A percentile compares a stretch with the other conserved stretches of the same genome.
These are phyloP conservation scores for Microtus montanus DNA, from an alignment of 2,113 vertebrate genomes.

Conservation along the genomic window DNA sequence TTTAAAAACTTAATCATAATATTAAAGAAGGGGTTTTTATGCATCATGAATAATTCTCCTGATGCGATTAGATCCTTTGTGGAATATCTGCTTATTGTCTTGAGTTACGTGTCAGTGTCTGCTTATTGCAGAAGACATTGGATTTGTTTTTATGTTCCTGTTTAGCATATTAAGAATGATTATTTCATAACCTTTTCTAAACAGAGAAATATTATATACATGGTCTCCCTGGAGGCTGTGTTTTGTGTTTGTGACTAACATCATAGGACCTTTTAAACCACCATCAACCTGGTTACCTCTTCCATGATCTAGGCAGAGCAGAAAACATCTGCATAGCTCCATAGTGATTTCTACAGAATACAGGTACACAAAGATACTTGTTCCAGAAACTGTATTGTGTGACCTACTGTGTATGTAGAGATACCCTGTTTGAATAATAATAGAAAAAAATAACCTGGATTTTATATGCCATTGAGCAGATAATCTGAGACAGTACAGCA, in stretches of 20 bases:
- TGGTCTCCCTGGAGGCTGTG: not conserved
- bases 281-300: not conserved
- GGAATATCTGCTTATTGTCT: not conserved
- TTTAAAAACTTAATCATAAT: constrained; percentile 15
- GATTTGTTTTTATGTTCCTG: not conserved
- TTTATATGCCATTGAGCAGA: not conserved
- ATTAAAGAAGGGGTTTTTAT: not conserved
- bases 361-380: not conserved
- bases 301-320: not conserved
- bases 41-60: not conserved
- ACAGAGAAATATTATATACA: not conserved
- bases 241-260: not conserved
- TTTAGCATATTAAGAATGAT: not conserved
- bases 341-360: constrained; percentile 31
- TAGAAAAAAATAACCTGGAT: constrained; percentile 1
- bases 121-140: not conserved
- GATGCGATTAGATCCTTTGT: not conserved
- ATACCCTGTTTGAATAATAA: not conserved
- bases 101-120: not conserved
- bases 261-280: constrained; percentile 21
- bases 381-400: not conserved
- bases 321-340: constrained; percentile 57
- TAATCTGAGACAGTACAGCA: not conserved
- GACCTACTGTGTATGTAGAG: not conserved
- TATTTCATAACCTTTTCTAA: not conserved